Evolutionary conservation across 2,888 invertebrate species (phyloP), one percentile per base, ranked within the genome.

Genomic region (Miltochrista miniata): DNA sequence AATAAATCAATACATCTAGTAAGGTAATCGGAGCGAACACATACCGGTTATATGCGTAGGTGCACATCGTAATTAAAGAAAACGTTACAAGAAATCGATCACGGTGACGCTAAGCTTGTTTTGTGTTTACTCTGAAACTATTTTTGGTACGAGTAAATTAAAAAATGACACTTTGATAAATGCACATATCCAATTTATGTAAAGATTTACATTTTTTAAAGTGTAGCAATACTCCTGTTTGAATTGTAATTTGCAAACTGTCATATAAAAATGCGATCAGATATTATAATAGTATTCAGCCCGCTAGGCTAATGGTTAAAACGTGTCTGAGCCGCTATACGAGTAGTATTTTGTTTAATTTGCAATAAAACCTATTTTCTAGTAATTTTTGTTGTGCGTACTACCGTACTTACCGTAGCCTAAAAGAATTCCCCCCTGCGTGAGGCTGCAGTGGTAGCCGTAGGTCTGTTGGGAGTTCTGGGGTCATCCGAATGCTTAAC

Each of bases 41-140:
- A 58, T 52, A 72, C 78, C 66, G 68, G 76, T 71, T 67, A 50
- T 45, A 41, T 54, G 75, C 74, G 75, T 74, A 74, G 75, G 75
- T 60, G 63, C 61, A 11, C 63, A 49, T 24, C 15, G 60, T 71
- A 70, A 69, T 69, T 69, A 69, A 70, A 54, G 48, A 63, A 61
- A 68, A 68, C 61, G 65, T 58, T 68, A 68, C 68, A 51, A 42
- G 68, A 61, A 68, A 68, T 69, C 65, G 68, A 69, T 70, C 70
- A 68, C 52, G 30, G 48, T 57, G 70, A 70, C 68, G 44, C 53
- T 51, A 31, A 53, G 45, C 50, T 50, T 56, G 56, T 68, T 58
- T 51, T 29, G 24, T 55, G 58, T 60, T 60, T 62, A 60, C 61
- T 60, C 60, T 66, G 54, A 56, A 48, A 40, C 48, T 41, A 55